Evolutionary conservation across 2,113 vertebrate genomes (phyloP), one percentile per base, ranked within the genome.

Genomic region (Platycercus adscitus): DNA sequence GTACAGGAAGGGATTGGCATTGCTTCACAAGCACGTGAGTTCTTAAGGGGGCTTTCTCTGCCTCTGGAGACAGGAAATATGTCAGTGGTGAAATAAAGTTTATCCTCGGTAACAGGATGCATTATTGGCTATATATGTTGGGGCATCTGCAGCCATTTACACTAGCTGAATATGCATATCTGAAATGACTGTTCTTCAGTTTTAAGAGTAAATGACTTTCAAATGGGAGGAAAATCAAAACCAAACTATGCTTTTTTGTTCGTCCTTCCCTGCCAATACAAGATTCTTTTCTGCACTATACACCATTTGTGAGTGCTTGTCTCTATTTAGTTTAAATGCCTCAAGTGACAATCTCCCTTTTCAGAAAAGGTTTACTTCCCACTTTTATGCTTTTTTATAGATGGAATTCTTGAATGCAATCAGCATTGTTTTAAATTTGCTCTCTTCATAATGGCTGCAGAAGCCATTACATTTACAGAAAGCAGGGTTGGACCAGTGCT

Each of bases 121-220:
- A 41, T 82, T 73, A 29, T 46, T 88, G 37, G 56, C 44, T 41
- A 10, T 20, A 19, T 41, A 44, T 37, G 19, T n/a, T 24, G 39
- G 76, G 35, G 71, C 44, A 68, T n/a, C 55, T 21, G 5, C 17
- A 73, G 86, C 28, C 39, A 49, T 65, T 78, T 63, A 76, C 3
- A 16, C 43, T 80, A 93, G 82, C 66, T 87, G 63, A 83, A 20
- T 3, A 3, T 12, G 26, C 66, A 11, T 33, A 47, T 89, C 77
- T 84, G 33, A 76, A 94, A 86, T 72, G 23, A 64, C 9, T 35
- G 21, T 66, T 78, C 66, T 83, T 87, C 83, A 39, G 53, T 90
- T 91, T 81, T 44, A 86, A 91, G 53, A 91, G 72, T 56, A 95
- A 92, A 95, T 83, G 25, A 80, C 78, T 95, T 91, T 85, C 55